phyloP scores from a whole-genome alignment of 2,888 invertebrate genomes.

The Lasioglossum malachurum region DNA sequence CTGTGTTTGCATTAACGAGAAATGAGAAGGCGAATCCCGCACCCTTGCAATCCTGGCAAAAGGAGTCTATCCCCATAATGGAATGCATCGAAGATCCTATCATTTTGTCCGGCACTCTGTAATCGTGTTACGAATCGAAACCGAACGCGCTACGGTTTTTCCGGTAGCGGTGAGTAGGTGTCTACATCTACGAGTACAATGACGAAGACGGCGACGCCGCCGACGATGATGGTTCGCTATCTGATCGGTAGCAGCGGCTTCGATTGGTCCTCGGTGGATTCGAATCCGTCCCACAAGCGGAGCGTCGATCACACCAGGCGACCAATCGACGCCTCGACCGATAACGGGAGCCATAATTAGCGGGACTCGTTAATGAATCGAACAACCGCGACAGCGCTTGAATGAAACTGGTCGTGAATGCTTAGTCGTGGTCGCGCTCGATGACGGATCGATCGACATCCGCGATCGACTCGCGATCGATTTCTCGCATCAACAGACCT shows the following conservation, averaged over 20 bases:
- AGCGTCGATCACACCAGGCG: slow-evolving; percentile 62
- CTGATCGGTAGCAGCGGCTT: slow-evolving; percentile 74
- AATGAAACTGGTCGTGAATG: slow-evolving; percentile 68
- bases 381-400: slow-evolving; percentile 65
- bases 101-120: too few relatives aligned
- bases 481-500: slow-evolving; percentile 4
- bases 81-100: too few relatives aligned
- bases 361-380: slow-evolving; percentile 81
- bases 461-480: slow-evolving; percentile 25
- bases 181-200: not conserved
- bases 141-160: not conserved
- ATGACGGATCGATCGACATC: slow-evolving; percentile 49
- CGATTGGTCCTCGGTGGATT: slow-evolving; percentile 77
- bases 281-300: slow-evolving; percentile 77
- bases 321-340: slow-evolving; percentile 77
- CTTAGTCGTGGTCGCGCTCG: slow-evolving; percentile 61
- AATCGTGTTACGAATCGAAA: not conserved
- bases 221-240: slow-evolving; percentile 62
- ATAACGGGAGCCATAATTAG: slow-evolving; percentile 82
- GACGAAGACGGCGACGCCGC: not conserved
- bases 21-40: too few relatives aligned
- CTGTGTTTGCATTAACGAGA: too few relatives aligned
- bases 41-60: too few relatives aligned
- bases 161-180: too few relatives aligned
- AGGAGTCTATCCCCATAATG: too few relatives aligned